Conservation (phyloP, 64 coral and sea anemone genomes). For the Montipora efflorescens region DNA sequence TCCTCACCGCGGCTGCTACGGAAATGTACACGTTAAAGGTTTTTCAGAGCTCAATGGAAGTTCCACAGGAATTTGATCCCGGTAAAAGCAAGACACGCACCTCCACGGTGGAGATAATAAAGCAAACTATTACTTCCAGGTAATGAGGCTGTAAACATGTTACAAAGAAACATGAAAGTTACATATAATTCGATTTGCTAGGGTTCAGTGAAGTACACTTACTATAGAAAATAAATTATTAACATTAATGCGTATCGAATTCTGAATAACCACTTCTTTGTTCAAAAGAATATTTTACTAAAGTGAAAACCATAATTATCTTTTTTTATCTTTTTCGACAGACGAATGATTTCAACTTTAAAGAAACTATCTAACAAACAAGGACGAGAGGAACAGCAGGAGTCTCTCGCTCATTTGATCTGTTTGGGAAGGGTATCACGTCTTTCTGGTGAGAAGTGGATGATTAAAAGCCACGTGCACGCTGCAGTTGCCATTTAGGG, state of each 20-base stretch:
- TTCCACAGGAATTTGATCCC: slow-evolving; percentile 9
- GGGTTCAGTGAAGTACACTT: too few relatives aligned
- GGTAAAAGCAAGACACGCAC: not conserved
- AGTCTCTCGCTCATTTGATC: not conserved
- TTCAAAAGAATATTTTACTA: too few relatives aligned
- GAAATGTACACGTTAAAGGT: slow-evolving; percentile 13
- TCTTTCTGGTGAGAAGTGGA: not conserved
- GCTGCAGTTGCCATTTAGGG: too few relatives aligned
- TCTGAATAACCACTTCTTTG: too few relatives aligned
- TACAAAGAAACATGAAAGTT: not conserved
- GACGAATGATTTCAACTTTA: slow-evolving; percentile 38
- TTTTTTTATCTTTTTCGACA: not conserved
- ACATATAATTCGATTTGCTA: too few relatives aligned
- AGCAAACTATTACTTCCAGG: slow-evolving; percentile 66
- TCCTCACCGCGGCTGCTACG: not conserved
- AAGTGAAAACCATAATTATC: not conserved
- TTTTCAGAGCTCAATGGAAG: slow-evolving; percentile 41
- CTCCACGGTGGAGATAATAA: slow-evolving; percentile 64
- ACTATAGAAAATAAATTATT: too few relatives aligned
- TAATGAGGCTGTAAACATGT: not conserved
- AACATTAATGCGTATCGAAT: too few relatives aligned
- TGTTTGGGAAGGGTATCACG: slow-evolving; percentile 13
- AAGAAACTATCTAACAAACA: not conserved
- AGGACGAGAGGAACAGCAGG: not conserved
- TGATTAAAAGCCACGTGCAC: too few relatives aligned